These are phyloP conservation scores for Gymnothorax javanicus DNA, from an alignment of 2,797 vertebrate species.

Conservation along the genomic window DNA sequence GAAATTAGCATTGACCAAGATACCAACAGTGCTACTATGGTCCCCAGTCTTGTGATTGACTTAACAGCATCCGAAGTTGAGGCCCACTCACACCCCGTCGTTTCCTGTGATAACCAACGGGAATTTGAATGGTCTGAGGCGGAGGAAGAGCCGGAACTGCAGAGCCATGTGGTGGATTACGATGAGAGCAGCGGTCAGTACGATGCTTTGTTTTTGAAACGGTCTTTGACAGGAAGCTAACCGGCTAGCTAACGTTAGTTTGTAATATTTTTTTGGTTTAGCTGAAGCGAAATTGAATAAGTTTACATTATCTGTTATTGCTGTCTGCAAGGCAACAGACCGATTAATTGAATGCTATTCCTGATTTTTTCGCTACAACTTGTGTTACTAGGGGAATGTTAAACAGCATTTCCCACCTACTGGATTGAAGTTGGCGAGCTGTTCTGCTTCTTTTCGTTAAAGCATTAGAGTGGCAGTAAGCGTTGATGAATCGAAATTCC, in stretches of 20 bases:
- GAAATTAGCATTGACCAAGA: conserved; percentile 47
- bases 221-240: not conserved
- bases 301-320: not conserved
- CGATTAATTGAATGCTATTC: not conserved
- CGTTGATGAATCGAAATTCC: too few species aligned
- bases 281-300: not conserved
- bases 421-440: too few species aligned
- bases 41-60: conserved; percentile 47
- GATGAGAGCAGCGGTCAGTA: conserved; percentile 59
- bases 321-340: not conserved
- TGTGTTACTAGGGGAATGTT: not conserved
- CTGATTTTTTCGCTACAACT: not conserved
- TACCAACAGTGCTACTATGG: conserved; percentile 45
- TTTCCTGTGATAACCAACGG: conserved; percentile 43
- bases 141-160: conserved; percentile 50
- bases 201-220: not conserved
- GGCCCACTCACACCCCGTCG: conserved; percentile 38
- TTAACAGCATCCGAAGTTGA: conserved; percentile 49
- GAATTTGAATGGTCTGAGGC: conserved; percentile 59
- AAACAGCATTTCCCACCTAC: too few species aligned
- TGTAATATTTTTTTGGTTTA: not conserved
- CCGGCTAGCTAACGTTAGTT: conserved; percentile 7
- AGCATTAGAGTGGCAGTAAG: too few species aligned
- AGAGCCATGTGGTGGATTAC: conserved; percentile 28
- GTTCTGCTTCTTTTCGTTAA: too few species aligned